Conservation (phyloP, 2,888 invertebrate genomes). For the Gnatocerus cornutus region DNA sequence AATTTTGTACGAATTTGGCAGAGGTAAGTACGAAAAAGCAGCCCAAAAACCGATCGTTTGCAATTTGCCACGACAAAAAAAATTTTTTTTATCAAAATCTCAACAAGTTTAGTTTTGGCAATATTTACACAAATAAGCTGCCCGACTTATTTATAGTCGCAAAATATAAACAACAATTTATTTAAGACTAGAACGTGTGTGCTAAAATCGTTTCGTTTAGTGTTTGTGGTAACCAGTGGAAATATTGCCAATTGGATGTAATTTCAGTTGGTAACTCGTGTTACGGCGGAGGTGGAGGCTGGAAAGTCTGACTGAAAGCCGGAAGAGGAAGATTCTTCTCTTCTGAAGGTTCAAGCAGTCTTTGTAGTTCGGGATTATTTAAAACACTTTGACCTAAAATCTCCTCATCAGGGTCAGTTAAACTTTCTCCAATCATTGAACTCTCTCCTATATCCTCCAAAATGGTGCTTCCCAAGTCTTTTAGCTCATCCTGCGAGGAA, state of each 20-base stretch:
- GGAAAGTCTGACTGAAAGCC: slow-evolving; percentile 72
- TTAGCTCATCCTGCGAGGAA: slow-evolving; percentile 56
- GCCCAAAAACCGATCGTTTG: slow-evolving; percentile 1
- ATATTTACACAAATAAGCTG: slow-evolving; percentile 48
- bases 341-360: slow-evolving; percentile 62
- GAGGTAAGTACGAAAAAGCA: slow-evolving; percentile 24
- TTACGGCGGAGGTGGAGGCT: slow-evolving; percentile 63
- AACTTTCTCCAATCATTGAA: slow-evolving; percentile 44
- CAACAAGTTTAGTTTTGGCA: slow-evolving; percentile 46
- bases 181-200: slow-evolving; percentile 34
- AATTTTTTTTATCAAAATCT: slow-evolving; percentile 42
- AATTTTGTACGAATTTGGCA: neutral
- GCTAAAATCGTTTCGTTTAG: slow-evolving; percentile 18
- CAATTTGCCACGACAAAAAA: slow-evolving; percentile 40
- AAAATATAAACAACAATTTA: slow-evolving; percentile 11
- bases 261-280: slow-evolving; percentile 38
- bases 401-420: slow-evolving; percentile 50
- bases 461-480: slow-evolving; percentile 63
- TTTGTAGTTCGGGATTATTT: slow-evolving; percentile 61
- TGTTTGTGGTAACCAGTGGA: slow-evolving; percentile 33
- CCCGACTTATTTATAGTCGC: slow-evolving; percentile 19
- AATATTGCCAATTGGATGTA: slow-evolving; percentile 37
- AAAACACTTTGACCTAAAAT: slow-evolving; percentile 58
- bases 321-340: slow-evolving; percentile 70
- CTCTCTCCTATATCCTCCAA: slow-evolving; percentile 60